Evolutionary conservation across 1,140 invertebrate species (phyloP).

Genomic region (Bilobella aurantiaca): DNA sequence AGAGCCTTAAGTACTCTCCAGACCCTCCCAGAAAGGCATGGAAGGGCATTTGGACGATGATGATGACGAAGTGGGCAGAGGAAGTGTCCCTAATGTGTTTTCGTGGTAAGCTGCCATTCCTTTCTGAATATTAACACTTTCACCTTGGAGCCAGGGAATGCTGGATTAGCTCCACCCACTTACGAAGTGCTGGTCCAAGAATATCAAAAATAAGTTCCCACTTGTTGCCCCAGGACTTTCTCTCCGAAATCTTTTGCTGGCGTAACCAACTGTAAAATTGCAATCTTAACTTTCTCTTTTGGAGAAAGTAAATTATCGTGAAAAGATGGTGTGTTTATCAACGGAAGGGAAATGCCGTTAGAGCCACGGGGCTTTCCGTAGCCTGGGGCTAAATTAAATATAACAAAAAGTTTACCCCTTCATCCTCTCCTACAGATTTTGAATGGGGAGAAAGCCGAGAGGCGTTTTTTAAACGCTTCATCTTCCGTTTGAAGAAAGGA

Average conservation of each 20-base stretch:
- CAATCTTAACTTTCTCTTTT: background rate
- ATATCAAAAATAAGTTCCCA: background rate
- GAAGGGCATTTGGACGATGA: too few relatives aligned
- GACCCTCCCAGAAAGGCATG: too few relatives aligned
- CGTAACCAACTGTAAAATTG: background rate
- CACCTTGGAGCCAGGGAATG: background rate
- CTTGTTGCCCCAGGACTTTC: background rate
- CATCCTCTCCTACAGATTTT: too few relatives aligned
- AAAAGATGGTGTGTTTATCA: background rate
- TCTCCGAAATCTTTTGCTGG: background rate
- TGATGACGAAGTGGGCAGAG: conserved; percentile 4
- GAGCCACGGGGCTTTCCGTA: background rate
- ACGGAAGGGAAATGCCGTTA: background rate
- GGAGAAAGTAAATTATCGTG: background rate
- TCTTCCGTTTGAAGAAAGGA: conserved; percentile 1
- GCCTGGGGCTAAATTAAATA: too few relatives aligned
- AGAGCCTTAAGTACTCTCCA: too few relatives aligned
- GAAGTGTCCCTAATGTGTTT: conserved; percentile 22
- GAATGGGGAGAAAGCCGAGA: background rate
- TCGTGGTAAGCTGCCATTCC: conserved; percentile 17
- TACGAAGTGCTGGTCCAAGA: background rate
- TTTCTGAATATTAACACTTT: conserved; percentile 3
- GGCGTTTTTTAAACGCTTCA: background rate
- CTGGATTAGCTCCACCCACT: too few relatives aligned
- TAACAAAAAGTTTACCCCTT: too few relatives aligned